A percentile compares a stretch with the other conserved stretches of the same genome.
Evolutionary conservation across 2,113 vertebrate genomes (phyloP).

Genomic region (Paedocypris sp.): DNA sequence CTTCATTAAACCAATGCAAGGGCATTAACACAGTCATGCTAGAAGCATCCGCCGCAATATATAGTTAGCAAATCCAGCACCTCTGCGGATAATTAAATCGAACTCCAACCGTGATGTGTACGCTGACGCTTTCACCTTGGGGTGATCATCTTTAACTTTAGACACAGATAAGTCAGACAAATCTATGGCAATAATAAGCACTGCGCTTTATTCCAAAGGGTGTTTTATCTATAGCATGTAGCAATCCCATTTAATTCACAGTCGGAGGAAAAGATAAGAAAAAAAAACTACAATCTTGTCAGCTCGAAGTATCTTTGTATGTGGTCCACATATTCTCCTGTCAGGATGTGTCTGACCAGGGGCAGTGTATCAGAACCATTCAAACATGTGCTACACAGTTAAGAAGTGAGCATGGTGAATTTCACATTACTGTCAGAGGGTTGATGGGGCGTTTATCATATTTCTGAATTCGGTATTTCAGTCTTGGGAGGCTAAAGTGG

Average conservation of each 20-base stretch:
- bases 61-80: slow-evolving; percentile 32
- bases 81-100: slow-evolving; percentile 30
- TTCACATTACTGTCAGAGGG: slow-evolving; percentile 59
- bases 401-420: slow-evolving; percentile 60
- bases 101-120: slow-evolving; percentile 10
- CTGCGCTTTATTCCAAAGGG: neutral
- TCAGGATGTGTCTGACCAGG: slow-evolving; percentile 61
- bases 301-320: slow-evolving; percentile 58
- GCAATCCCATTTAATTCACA: slow-evolving; percentile 11
- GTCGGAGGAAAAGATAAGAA: slow-evolving; percentile 41
- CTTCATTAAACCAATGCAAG: slow-evolving; percentile 4
- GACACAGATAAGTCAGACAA: slow-evolving; percentile 2
- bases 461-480: slow-evolving; percentile 59
- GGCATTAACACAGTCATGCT: slow-evolving; percentile 13
- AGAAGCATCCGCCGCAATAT: neutral
- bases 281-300: slow-evolving; percentile 58
- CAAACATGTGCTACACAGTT: slow-evolving; percentile 59
- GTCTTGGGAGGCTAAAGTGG: slow-evolving; percentile 61
- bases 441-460: slow-evolving; percentile 59
- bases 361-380: slow-evolving; percentile 64
- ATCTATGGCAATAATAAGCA: neutral
- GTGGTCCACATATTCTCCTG: slow-evolving; percentile 62
- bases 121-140: slow-evolving; percentile 26
- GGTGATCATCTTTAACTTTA: slow-evolving; percentile 23
- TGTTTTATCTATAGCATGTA: neutral